These are phyloP conservation scores for Anguilla japonica DNA, from an alignment of 2,113 vertebrate genomes.

Conservation along the genomic window DNA sequence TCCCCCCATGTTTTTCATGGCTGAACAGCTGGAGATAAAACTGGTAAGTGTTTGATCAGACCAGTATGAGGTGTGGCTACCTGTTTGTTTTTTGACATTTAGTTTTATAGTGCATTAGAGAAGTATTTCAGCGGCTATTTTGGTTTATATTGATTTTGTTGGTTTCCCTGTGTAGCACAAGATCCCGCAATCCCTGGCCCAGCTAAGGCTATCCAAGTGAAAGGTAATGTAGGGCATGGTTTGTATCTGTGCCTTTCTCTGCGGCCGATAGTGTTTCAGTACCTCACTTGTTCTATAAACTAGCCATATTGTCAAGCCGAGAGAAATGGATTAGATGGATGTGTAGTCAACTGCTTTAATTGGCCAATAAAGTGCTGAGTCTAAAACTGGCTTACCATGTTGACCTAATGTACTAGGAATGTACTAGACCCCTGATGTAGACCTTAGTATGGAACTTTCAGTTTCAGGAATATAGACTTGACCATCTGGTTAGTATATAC, in stretches of 20 bases:
- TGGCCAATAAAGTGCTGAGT: no score
- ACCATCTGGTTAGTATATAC: no score
- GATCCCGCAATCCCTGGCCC: constrained; percentile 42
- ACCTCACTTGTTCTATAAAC: background rate
- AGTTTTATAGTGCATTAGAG: background rate
- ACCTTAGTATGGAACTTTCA: no score
- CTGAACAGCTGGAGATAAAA: background rate
- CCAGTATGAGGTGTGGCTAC: background rate
- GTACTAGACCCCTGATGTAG: no score
- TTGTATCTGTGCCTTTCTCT: background rate
- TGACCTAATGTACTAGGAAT: no score
- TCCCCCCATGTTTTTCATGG: background rate
- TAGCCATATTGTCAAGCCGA: background rate
- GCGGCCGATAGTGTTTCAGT: background rate
- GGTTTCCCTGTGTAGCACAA: constrained; percentile 36
- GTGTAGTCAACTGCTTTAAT: background rate
- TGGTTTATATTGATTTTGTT: background rate
- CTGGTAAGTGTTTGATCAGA: constrained; percentile 6
- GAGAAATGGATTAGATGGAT: background rate
- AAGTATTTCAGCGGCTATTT: background rate
- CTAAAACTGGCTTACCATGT: no score
- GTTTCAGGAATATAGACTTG: no score
- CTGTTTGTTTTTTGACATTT: background rate
- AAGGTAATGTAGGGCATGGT: constrained; percentile 59
- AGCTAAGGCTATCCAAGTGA: constrained; percentile 70